Conservation (phyloP, 2,113 vertebrate genomes). For the Pterocles gutturalis region DNA sequence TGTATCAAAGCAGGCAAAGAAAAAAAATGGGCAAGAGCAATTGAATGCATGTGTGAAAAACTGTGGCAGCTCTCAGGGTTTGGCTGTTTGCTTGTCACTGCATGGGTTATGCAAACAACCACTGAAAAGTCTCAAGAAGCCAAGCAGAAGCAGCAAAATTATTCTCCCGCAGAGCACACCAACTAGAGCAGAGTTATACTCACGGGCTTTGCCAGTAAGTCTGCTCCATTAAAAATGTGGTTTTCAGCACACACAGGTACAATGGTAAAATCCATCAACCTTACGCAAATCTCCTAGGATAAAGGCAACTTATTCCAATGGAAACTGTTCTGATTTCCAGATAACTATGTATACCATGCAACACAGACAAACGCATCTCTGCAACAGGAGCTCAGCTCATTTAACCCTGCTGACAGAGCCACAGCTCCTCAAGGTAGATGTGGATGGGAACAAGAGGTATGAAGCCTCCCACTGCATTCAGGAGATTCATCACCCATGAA, state of each 20-base stretch:
- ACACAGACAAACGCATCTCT: rapidly evolving
- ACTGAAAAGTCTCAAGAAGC: background rate
- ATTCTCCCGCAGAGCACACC: background rate
- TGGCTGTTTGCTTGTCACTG: background rate
- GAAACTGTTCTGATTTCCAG: background rate
- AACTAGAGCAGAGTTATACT: rapidly evolving
- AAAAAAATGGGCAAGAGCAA: background rate
- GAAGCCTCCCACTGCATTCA: background rate
- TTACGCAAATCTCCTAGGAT: background rate
- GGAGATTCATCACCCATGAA: rapidly evolving
- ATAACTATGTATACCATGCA: rapidly evolving
- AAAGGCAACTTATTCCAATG: background rate
- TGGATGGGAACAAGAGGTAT: background rate
- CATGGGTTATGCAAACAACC: background rate
- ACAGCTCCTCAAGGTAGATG: background rate
- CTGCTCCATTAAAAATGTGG: background rate
- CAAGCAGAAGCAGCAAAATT: background rate
- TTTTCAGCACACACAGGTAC: background rate
- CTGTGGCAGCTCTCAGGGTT: background rate
- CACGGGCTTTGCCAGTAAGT: background rate
- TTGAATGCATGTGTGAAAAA: background rate
- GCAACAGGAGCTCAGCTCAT: background rate
- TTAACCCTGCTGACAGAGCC: background rate
- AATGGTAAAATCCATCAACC: background rate
- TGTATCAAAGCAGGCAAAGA: background rate